phyloP scores from a whole-genome alignment of 2,888 invertebrate species.

The Folsomia manolachei region DNA sequence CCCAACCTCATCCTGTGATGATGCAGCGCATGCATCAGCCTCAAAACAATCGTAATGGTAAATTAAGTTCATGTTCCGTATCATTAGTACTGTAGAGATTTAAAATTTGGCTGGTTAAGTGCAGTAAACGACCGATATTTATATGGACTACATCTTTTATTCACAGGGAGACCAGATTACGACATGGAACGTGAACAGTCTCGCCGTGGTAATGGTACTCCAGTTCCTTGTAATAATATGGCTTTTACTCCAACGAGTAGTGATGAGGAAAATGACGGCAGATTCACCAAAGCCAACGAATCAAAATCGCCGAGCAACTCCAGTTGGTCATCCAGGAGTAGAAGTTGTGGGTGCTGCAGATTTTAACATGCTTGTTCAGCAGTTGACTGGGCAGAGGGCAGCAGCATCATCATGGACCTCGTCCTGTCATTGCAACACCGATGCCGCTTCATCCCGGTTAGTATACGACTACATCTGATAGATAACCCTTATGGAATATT shows the following conservation, averaged over 20 bases:
- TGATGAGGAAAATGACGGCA: conserved; percentile 89
- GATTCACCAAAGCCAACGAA: conserved; percentile 67
- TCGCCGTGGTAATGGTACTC: conserved; percentile 55
- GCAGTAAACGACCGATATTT: too few species aligned
- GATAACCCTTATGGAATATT: too few species aligned
- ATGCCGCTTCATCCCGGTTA: background rate
- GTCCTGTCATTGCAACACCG: background rate
- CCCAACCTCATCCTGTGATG: too few species aligned
- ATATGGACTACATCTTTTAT: too few species aligned
- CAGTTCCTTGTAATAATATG: conserved; percentile 63
- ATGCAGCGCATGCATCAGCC: too few species aligned
- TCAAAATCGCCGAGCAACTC: background rate
- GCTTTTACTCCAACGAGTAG: conserved; percentile 85
- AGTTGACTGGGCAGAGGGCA: conserved; percentile 7
- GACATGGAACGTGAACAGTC: conserved; percentile 24
- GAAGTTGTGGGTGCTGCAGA: background rate
- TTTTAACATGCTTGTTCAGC: conserved; percentile 17
- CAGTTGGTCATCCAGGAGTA: background rate
- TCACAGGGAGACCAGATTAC: too few species aligned
- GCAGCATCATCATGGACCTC: background rate
- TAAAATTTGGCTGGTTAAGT: too few species aligned
- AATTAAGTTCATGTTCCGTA: too few species aligned
- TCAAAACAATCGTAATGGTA: too few species aligned
- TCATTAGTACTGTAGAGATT: too few species aligned
- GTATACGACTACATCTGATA: background rate